A percentile compares a stretch with the other conserved stretches of the same genome.
phyloP scores from a whole-genome alignment of 2,113 vertebrate species.

The Shinisaurus crocodilurus region DNA sequence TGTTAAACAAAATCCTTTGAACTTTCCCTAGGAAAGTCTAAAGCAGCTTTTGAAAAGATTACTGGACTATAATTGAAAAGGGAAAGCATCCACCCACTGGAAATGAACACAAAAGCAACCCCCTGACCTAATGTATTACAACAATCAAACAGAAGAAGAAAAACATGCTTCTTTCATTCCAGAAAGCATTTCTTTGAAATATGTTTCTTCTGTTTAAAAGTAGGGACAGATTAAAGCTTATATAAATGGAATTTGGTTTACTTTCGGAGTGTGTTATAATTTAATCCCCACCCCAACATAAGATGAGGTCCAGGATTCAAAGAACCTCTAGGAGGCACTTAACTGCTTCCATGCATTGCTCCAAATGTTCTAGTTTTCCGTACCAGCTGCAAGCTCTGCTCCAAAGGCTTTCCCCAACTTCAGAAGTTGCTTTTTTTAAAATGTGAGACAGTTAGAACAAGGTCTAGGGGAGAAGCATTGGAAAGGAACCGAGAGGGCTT shows the following conservation, averaged over 20 bases:
- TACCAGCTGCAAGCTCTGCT: neutral
- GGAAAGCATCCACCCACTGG: constrained; percentile 62
- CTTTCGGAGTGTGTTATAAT: constrained; percentile 68
- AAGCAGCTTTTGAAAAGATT: constrained; percentile 25
- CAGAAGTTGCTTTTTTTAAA: neutral
- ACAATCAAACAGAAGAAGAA: constrained; percentile 57
- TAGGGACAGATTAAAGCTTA: constrained; percentile 70
- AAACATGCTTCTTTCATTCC: constrained; percentile 55
- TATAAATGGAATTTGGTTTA: constrained; percentile 72
- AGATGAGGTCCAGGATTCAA: neutral
- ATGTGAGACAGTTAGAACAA: neutral
- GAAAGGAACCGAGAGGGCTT: neutral
- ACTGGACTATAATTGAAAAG: constrained; percentile 49
- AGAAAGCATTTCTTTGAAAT: constrained; percentile 75
- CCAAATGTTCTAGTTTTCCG: neutral
- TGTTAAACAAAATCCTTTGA: constrained; percentile 60
- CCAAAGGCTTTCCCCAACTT: neutral
- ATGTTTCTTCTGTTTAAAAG: constrained; percentile 76
- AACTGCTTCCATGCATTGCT: neutral
- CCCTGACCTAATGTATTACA: constrained; percentile 71
- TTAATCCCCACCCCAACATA: neutral
- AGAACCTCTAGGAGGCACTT: neutral
- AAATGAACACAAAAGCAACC: constrained; percentile 60
- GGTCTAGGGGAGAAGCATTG: neutral
- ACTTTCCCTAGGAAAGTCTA: constrained; percentile 35